phyloP scores from a whole-genome alignment of 1,140 invertebrate genomes.

The Neotoxoptera formosana region DNA sequence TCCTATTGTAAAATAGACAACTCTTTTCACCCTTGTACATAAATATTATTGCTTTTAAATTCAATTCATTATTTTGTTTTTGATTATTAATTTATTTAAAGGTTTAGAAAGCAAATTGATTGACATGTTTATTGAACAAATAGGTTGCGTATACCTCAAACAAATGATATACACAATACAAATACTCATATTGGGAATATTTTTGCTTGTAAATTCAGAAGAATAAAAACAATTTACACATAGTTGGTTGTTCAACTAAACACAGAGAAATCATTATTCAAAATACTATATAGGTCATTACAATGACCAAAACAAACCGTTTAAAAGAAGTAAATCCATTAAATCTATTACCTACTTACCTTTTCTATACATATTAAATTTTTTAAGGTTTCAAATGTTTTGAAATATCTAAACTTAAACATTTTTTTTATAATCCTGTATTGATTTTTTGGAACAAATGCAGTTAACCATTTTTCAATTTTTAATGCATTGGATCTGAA shows the following conservation, averaged over 20 bases:
- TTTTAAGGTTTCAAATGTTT: background rate
- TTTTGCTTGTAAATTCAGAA: conserved; percentile 50
- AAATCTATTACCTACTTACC: background rate
- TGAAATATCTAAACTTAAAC: background rate
- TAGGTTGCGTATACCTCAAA: background rate
- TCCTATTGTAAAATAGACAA: background rate
- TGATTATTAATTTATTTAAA: background rate
- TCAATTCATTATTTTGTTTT: background rate
- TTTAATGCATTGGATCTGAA: too few relatives aligned
- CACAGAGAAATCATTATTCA: conserved; percentile 4
- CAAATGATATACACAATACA: background rate
- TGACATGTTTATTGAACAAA: background rate
- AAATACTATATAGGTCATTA: background rate
- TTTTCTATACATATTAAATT: background rate
- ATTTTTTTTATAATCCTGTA: background rate
- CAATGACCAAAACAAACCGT: background rate
- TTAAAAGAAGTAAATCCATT: background rate
- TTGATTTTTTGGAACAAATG: background rate
- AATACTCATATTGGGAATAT: background rate
- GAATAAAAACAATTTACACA: conserved; percentile 45
- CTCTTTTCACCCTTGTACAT: background rate
- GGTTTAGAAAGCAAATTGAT: background rate
- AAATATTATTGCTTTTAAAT: background rate
- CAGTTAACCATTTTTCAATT: background rate
- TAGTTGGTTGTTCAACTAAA: conserved; percentile 12